Base-by-base conservation (phyloP, 2,113 vertebrate species). In the Penelope pileata region DNA sequence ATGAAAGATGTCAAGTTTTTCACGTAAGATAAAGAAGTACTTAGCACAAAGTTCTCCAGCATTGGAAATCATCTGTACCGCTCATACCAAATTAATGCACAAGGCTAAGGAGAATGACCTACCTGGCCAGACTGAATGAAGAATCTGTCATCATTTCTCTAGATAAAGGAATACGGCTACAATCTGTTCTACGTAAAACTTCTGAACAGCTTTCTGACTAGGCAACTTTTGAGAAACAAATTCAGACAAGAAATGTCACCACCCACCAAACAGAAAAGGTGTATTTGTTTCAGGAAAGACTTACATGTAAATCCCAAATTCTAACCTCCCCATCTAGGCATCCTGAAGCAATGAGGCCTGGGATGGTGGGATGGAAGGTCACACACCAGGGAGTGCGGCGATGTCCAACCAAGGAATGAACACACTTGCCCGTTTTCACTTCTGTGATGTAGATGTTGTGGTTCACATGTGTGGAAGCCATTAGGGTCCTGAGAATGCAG, bases 361-460 rank as follows among this genome's bases (percentile, higher is more conserved):
- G 98, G 93, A 99, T 99, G 73, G 99, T 99, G 90, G 99, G 99
- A 96, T 99, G 99, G 97, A 99, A 99, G 85, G 99, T 99, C 96
- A 99, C 99, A 92, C 99, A 99, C 99, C 99, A 99, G 7, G 99
- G 99, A 53, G 99, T 99, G 50, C 99, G 98, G 47, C 99, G 98
- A 96, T 99, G 99, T 91, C 99, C 99, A 94, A 99, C 99, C 80
- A 99, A 88, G 91, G 99, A 99, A 97, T 99, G 99, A 48, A 99
- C 98, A 96, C 99, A 99, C 89, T 99, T 99, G 93, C 99, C 99
- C 18, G 99, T 99, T 98, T 99, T 99, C 97, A 99, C 99, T 94
- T 99, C 99, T 22, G 99, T 99, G 83, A 99, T 99, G 96, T 99
- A 99, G 95, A 99, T 99, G 97, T 99, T 99, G 97, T 99, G 99